Evolutionary conservation across 1,140 invertebrate species (phyloP), one percentile per base, ranked within the genome.

Genomic region (Drosophila nasuta): DNA sequence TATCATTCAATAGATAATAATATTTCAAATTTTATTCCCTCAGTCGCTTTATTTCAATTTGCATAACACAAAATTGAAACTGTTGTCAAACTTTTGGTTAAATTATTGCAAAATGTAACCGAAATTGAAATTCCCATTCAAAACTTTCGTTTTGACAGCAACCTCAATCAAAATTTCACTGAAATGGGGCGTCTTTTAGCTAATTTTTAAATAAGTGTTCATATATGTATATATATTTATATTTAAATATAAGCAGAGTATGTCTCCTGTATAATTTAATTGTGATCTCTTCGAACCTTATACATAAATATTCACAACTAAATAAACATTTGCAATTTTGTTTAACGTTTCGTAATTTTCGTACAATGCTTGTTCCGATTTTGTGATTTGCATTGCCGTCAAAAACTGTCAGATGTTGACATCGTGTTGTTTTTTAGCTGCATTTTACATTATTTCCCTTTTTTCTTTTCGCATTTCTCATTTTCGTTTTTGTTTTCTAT

Each of bases 91-190:
- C 33, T 62, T 62, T 62, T 62, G 59, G 20, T 52, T 43, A 41
- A 41, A 33, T 35, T 33, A 33, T 54, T 33, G 15, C 28, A 33
- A 33, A 35, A 35, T 51, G 7, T 62, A 20, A 17, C 30, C 35
- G 8, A 38, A 38, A 43, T 43, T 63, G 2, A 66, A 52, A 59
- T 67, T 59, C 45, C 45, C 52, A 66, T 17, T 30, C 25, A 52
- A 74, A 69, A 74, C 71, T 69, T 74, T 74, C 71, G 49, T 54
- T 54, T 54, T 54, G 13, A 33, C 20, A 25, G 30, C 28, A n/a
- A 30, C 5, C 28, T 30, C 35, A 38, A 38, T 3, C 35, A 38
- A 43, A 43, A 43, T 43, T 43, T 43, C 41, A 3, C 41, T 13
- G n/a, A 43, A 43, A 43, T 13, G n/a, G n/a, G 41, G 3, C 41